Evolutionary conservation across 2,888 invertebrate genomes (phyloP).

Genomic region (Macroteleia sp.): DNA sequence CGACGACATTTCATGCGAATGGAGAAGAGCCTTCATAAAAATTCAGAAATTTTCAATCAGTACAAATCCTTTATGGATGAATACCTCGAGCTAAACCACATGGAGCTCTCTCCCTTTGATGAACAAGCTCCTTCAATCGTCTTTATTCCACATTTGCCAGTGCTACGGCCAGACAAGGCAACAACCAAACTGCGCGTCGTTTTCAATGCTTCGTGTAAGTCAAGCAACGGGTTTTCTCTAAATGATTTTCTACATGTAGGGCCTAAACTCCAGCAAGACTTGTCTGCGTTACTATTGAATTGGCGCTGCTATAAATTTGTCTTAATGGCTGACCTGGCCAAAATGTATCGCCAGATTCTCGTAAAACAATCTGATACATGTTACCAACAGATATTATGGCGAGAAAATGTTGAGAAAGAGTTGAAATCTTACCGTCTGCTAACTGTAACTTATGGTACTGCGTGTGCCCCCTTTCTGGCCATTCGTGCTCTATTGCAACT

Average conservation of each 20-base stretch:
- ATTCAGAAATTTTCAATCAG: not conserved
- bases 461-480: constrained; percentile 46
- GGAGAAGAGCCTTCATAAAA: not conserved
- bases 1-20: not conserved
- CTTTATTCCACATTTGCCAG: constrained; percentile 11
- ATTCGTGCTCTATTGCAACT: not conserved
- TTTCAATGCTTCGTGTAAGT: constrained; percentile 19
- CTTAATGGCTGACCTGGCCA: constrained; percentile 47
- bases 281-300: constrained; percentile 14
- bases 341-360: constrained; percentile 58
- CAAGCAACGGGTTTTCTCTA: constrained; percentile 25
- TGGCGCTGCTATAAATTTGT: constrained; percentile 50
- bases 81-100: not conserved
- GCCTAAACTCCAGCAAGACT: constrained; percentile 26
- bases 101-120: not conserved
- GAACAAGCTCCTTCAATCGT: not conserved
- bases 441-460: constrained; percentile 55
- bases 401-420: constrained; percentile 7
- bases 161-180: not conserved
- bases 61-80: constrained; percentile 7
- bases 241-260: constrained; percentile 41
- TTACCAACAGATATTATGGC: constrained; percentile 57
- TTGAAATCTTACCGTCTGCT: constrained; percentile 30
- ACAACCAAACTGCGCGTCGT: not conserved
- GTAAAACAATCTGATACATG: constrained; percentile 38